phyloP scores from a whole-genome alignment of 92 coral and sea anemone species.

The Siderastrea radians region DNA sequence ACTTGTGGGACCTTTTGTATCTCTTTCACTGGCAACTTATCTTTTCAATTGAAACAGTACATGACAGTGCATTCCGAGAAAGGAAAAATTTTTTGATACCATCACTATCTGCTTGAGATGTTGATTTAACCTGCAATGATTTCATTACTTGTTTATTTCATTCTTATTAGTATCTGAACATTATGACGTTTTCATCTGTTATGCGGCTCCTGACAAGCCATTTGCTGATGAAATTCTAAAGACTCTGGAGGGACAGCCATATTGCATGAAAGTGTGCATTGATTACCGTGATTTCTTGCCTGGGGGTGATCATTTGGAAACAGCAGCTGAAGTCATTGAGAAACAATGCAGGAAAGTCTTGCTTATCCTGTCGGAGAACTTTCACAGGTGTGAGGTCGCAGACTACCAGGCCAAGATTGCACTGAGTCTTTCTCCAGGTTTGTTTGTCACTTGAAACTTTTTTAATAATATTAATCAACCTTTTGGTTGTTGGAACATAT shows the following conservation, averaged over 20 bases:
- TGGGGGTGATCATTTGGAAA: constrained; percentile 52
- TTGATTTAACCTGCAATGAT: neutral
- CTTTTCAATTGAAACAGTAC: too few relatives aligned
- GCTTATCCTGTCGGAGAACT: constrained; percentile 84
- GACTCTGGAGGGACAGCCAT: constrained; percentile 80
- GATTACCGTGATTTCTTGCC: constrained; percentile 86
- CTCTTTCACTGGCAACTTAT: too few relatives aligned
- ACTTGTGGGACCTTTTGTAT: too few relatives aligned
- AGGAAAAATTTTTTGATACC: too few relatives aligned
- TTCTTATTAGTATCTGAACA: constrained; percentile 19
- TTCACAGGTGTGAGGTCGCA: constrained; percentile 74
- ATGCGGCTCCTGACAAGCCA: constrained; percentile 74
- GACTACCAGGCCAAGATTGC: constrained; percentile 90
- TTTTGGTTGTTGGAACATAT: too few relatives aligned
- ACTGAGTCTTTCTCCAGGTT: constrained; percentile 88
- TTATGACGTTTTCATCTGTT: constrained; percentile 91
- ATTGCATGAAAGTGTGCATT: constrained; percentile 79
- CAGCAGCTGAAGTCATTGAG: constrained; percentile 76
- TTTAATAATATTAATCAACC: too few relatives aligned
- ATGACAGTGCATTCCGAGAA: too few relatives aligned
- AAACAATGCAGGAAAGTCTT: constrained; percentile 78
- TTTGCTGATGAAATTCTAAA: constrained; percentile 81
- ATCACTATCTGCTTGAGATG: too few relatives aligned
- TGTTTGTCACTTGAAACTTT: neutral
- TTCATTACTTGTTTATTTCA: neutral